Percentiles rank a stretch among this genome's conserved stretches.
These are phyloP conservation scores for Aselliscus stoliczkanus DNA, from an alignment of 2,797 vertebrate genomes.

Conservation along the genomic window DNA sequence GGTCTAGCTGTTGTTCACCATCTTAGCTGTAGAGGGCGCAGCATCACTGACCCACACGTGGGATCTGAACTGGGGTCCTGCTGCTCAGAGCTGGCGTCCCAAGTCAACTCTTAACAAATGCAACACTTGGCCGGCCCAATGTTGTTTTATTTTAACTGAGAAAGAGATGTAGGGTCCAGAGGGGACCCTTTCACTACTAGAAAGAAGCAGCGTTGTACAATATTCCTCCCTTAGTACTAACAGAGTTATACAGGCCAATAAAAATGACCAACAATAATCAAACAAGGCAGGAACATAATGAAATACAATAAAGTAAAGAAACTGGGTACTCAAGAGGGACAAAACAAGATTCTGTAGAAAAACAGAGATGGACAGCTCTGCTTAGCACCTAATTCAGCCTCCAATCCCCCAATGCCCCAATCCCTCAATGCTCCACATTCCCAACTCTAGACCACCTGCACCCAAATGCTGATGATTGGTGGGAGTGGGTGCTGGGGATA, in stretches of 20 bases:
- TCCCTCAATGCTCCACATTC: no score
- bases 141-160: neutral
- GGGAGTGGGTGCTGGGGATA: neutral
- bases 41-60: no score
- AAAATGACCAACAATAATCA: neutral
- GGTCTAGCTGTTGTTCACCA: no score
- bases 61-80: no score
- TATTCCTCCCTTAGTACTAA: neutral
- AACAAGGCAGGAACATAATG: neutral
- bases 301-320: neutral
- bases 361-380: neutral
- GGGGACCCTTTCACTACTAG: neutral
- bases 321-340: neutral
- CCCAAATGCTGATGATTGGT: neutral
- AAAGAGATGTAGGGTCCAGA: neutral
- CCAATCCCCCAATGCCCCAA: no score
- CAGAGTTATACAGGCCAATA: neutral
- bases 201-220: neutral
- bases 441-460: no score
- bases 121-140: no score
- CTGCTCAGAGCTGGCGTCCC: no score
- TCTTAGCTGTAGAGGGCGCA: no score
- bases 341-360: neutral
- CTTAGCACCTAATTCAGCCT: neutral
- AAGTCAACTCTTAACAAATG: no score